A percentile compares a stretch with the other conserved stretches of the same genome.
These are phyloP conservation scores for Chiloscyllium punctatum DNA, from an alignment of 2,797 vertebrate genomes.

Conservation along the genomic window DNA sequence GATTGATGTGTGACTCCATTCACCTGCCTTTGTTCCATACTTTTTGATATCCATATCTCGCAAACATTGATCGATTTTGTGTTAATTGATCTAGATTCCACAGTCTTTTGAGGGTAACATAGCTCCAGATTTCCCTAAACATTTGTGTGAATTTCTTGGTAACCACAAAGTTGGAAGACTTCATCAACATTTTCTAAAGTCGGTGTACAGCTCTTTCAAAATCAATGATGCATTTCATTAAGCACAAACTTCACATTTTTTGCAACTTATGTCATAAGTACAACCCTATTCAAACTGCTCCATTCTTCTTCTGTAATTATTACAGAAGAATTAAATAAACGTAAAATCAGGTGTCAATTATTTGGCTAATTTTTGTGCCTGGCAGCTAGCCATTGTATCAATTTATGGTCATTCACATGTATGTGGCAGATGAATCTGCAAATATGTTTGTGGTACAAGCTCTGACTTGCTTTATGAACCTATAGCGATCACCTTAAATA, in stretches of 20 bases:
- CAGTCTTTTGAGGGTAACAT: neutral
- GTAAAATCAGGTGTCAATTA: neutral
- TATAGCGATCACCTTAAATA: neutral
- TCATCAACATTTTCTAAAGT: neutral
- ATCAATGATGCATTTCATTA: neutral
- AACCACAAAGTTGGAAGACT: neutral
- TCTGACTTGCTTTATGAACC: too few species aligned
- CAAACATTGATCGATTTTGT: neutral
- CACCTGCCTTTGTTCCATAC: neutral
- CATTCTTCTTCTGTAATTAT: neutral
- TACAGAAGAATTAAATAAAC: neutral
- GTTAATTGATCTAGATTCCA: neutral
- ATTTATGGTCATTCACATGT: neutral
- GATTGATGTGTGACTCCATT: neutral
- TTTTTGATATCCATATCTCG: neutral
- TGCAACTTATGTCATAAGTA: neutral
- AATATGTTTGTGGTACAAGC: neutral
- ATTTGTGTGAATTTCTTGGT: neutral
- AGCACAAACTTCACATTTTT: neutral
- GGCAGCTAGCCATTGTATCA: neutral
- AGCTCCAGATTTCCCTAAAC: neutral
- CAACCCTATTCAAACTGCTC: neutral
- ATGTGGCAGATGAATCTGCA: neutral
- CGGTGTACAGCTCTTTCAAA: neutral
- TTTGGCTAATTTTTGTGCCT: neutral